These are phyloP conservation scores for Chaetophractus vellerosus DNA, from an alignment of 2,797 vertebrate genomes.

Conservation along the genomic window DNA sequence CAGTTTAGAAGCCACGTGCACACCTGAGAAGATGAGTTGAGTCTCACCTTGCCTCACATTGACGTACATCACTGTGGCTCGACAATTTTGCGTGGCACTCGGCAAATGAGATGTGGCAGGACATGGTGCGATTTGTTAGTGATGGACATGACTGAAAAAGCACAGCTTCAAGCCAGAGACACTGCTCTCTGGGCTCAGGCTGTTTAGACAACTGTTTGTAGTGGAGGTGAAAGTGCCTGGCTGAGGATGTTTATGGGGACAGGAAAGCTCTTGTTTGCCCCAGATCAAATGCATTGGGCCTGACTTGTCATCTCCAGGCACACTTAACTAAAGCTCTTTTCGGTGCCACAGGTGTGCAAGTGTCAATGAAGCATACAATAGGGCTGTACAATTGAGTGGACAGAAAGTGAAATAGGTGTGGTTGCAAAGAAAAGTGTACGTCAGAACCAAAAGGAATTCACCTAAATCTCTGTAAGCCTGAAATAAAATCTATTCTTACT, in stretches of 20 bases:
- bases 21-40: slow-evolving; percentile 76
- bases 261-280: not conserved
- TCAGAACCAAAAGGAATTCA: not conserved
- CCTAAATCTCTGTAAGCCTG: not conserved
- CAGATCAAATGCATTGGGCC: not conserved
- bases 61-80: slow-evolving; percentile 42
- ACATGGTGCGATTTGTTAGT: slow-evolving; percentile 59
- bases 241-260: not conserved
- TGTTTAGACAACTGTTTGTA: slow-evolving; percentile 60
- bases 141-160: slow-evolving; percentile 71
- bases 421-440: not conserved
- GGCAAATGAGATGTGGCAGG: slow-evolving; percentile 31
- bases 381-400: accelerated
- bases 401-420: not conserved
- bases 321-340: not conserved
- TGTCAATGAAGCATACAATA: not conserved
- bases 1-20: slow-evolving; percentile 65
- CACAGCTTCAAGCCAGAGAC: not conserved
- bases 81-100: not conserved
- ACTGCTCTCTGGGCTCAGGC: slow-evolving; percentile 16
- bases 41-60: slow-evolving; percentile 16
- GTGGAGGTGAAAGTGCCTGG: not conserved
- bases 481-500: not conserved
- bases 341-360: not conserved
- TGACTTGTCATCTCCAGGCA: not conserved